phyloP scores from a whole-genome alignment of 2,113 vertebrate species.

The Vulpes lagopus region DNA sequence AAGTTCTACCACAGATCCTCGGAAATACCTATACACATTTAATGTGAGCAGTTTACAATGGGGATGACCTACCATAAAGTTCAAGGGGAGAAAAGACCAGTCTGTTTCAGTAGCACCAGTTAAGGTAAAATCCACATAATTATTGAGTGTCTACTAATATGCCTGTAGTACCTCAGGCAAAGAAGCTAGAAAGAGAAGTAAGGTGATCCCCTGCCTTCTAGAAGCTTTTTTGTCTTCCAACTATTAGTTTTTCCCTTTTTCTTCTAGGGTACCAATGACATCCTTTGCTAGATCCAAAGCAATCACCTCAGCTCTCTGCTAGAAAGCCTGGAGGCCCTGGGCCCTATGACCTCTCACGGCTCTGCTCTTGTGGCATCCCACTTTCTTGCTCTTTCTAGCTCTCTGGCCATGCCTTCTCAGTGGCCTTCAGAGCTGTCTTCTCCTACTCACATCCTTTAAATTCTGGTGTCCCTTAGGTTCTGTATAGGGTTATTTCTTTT shows the following conservation, averaged over 20 bases:
- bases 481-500: neutral
- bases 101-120: neutral
- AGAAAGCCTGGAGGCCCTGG: neutral
- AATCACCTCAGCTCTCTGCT: neutral
- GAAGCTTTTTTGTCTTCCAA: neutral
- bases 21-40: neutral
- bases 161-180: neutral
- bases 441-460: neutral
- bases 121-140: neutral
- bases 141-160: too few relatives aligned
- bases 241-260: neutral
- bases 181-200: neutral
- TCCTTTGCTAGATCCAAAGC: neutral
- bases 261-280: neutral
- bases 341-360: neutral
- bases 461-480: neutral
- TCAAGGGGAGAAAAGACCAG: neutral
- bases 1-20: neutral
- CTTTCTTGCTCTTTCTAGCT: neutral
- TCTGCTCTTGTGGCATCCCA: fast-evolving
- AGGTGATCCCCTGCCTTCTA: neutral
- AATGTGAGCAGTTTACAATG: neutral
- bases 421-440: neutral
- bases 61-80: neutral
- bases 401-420: neutral